phyloP scores from a whole-genome alignment of 1,140 invertebrate genomes.

The Penaeus chinensis region DNA sequence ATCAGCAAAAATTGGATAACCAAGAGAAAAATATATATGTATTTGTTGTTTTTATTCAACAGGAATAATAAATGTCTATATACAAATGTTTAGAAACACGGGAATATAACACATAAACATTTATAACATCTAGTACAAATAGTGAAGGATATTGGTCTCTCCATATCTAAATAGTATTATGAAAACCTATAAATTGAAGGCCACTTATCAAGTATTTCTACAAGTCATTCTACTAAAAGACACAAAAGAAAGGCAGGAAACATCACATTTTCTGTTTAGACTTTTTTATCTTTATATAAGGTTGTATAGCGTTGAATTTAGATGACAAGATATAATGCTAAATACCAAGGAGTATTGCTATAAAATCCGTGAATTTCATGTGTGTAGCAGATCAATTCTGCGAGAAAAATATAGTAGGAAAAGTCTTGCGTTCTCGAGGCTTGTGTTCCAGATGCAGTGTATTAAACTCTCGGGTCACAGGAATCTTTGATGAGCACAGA shows the following conservation, averaged over 20 bases:
- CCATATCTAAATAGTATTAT: background rate
- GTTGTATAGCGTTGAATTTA: background rate
- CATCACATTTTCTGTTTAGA: constrained; percentile 23
- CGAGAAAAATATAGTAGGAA: too few species aligned
- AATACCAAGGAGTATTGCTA: too few species aligned
- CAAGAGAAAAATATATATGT: background rate
- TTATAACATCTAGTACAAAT: constrained; percentile 16
- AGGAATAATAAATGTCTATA: constrained; percentile 24
- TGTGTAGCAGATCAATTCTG: too few species aligned
- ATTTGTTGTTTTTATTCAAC: constrained; percentile 20
- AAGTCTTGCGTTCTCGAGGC: too few species aligned
- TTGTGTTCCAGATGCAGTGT: too few species aligned
- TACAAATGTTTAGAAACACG: constrained; percentile 29
- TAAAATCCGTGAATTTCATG: too few species aligned
- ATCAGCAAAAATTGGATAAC: background rate
- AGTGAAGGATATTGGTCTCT: constrained; percentile 4
- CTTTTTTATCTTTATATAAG: background rate
- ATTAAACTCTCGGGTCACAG: background rate
- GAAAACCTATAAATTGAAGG: background rate
- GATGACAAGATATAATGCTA: too few species aligned
- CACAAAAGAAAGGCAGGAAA: constrained; percentile 12
- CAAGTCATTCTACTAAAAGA: constrained; percentile 16
- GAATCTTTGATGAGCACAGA: constrained; percentile 20
- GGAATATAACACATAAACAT: background rate
- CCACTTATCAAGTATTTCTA: constrained; percentile 42